Evolutionary conservation across 2,113 vertebrate species (phyloP).

Genomic region (Gila orcuttii): DNA sequence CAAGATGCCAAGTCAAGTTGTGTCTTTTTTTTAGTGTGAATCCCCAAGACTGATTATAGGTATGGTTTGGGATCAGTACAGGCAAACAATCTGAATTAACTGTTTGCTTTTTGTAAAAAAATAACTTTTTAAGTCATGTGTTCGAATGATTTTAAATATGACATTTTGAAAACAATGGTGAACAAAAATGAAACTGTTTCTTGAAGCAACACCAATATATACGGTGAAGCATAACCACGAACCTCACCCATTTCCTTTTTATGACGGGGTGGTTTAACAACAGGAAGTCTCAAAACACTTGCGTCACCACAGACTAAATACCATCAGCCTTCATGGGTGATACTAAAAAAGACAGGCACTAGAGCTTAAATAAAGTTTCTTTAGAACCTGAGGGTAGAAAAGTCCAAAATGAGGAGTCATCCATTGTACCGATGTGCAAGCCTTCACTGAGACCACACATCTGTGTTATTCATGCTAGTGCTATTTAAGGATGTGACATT

Average conservation of each 20-base stretch:
- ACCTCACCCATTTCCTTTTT: not conserved
- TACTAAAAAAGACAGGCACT: not conserved
- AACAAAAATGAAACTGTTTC: not conserved
- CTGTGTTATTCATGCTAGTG: conserved; percentile 38
- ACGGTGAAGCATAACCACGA: not conserved
- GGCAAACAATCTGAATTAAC: not conserved
- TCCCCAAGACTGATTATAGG: not conserved
- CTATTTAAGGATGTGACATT: conserved; percentile 45
- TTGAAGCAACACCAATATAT: not conserved
- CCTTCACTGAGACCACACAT: conserved; percentile 27
- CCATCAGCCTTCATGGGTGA: not conserved
- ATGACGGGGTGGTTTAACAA: not conserved
- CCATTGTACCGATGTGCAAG: not conserved
- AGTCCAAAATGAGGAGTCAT: not conserved
- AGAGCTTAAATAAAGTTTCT: not conserved
- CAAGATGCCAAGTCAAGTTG: too few species aligned
- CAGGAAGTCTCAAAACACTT: not conserved
- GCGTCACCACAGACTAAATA: not conserved
- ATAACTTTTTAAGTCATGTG: not conserved
- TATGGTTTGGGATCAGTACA: not conserved
- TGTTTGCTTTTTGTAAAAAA: not conserved
- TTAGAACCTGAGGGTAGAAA: not conserved
- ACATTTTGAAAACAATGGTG: not conserved
- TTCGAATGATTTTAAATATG: not conserved
- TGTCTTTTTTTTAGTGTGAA: not conserved